Percentiles rank a stretch among this genome's conserved stretches.
Evolutionary conservation across 1,140 invertebrate genomes (phyloP).

Genomic region (Belonocnema kinseyi): DNA sequence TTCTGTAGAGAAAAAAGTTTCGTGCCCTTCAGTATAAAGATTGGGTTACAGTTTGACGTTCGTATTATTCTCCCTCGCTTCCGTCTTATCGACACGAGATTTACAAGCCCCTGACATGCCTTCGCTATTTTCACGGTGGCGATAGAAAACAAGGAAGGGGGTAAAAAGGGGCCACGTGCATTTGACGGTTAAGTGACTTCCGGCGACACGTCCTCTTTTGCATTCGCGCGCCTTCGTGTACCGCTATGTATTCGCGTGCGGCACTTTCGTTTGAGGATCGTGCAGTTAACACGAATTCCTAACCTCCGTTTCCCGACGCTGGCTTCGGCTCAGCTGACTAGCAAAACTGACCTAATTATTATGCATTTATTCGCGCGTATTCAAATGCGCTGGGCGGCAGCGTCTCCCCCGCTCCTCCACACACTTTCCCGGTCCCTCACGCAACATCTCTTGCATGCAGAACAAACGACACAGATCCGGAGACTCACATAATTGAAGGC

Average conservation of each 20-base stretch:
- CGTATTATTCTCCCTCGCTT: not conserved
- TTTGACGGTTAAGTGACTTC: slow-evolving; percentile 52
- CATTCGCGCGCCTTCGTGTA: slow-evolving; percentile 55
- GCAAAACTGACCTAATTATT: slow-evolving; percentile 77
- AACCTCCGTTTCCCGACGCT: slow-evolving; percentile 59
- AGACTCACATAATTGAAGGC: too few species aligned
- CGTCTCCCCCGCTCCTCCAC: slow-evolving; percentile 51
- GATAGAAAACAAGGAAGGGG: not conserved
- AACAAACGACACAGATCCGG: too few species aligned
- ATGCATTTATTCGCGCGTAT: slow-evolving; percentile 76
- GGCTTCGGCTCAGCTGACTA: slow-evolving; percentile 73
- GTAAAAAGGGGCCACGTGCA: slow-evolving; percentile 14
- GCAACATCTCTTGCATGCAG: slow-evolving; percentile 4
- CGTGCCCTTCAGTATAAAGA: not conserved
- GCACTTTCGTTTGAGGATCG: slow-evolving; percentile 55
- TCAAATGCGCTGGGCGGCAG: slow-evolving; percentile 72
- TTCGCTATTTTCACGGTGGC: slow-evolving; percentile 48
- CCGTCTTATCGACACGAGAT: slow-evolving; percentile 36
- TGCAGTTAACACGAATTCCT: slow-evolving; percentile 60
- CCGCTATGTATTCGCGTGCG: slow-evolving; percentile 57
- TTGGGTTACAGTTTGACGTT: not conserved
- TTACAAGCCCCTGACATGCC: slow-evolving; percentile 41
- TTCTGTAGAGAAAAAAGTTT: not conserved
- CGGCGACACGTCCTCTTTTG: slow-evolving; percentile 52
- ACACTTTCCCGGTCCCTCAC: slow-evolving; percentile 34